These are phyloP conservation scores for Xerus inauris DNA, from an alignment of 2,113 vertebrate species.

Conservation along the genomic window DNA sequence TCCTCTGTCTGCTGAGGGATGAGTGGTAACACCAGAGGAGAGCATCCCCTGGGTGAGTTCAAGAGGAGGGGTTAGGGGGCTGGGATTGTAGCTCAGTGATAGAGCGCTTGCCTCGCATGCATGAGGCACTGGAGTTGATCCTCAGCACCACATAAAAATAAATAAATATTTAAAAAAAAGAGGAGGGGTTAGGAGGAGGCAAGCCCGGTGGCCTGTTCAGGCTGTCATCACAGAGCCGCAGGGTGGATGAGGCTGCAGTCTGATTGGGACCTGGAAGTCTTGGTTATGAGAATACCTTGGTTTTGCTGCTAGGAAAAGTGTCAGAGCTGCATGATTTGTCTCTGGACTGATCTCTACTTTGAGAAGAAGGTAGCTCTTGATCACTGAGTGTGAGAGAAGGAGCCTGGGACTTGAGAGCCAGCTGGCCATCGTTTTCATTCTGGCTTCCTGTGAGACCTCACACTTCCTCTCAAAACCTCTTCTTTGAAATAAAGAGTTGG, in stretches of 20 bases:
- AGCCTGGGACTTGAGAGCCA: neutral
- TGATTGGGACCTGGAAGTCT: neutral
- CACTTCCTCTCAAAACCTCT: neutral
- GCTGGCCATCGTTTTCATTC: neutral
- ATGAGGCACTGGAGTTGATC: too few species aligned
- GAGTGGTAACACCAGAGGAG: neutral
- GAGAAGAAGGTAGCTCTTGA: rapidly evolving
- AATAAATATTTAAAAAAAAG: too few species aligned
- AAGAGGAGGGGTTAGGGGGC: too few species aligned
- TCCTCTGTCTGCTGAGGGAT: neutral
- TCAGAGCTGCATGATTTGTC: rapidly evolving
- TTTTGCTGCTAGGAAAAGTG: neutral
- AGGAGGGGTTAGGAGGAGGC: neutral
- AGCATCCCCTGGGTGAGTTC: neutral
- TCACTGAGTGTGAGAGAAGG: neutral
- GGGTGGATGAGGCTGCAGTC: rapidly evolving
- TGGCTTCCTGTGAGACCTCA: neutral
- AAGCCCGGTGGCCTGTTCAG: neutral
- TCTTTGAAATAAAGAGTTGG: neutral
- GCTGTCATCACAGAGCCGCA: neutral
- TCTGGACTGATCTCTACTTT: neutral
- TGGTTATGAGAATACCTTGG: neutral
- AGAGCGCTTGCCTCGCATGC: too few species aligned
- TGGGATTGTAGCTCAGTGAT: too few species aligned
- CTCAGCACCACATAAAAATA: too few species aligned